Evolutionary conservation across 2,797 vertebrate genomes (phyloP).

Genomic region (Melopsittacus undulatus): DNA sequence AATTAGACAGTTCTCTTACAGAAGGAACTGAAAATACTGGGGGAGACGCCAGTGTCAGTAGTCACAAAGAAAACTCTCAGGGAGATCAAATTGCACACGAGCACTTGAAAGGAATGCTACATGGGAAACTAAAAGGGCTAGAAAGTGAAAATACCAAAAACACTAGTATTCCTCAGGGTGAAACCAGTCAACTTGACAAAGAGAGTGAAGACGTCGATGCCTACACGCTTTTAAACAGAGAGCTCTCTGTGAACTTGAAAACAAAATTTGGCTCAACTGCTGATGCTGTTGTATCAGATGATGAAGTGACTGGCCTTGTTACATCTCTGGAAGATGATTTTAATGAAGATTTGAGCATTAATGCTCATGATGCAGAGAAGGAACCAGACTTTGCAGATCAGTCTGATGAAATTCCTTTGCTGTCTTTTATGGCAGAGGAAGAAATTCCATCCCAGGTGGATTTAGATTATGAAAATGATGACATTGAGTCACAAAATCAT

Average conservation of each 20-base stretch:
- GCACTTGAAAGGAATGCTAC: conserved; percentile 65
- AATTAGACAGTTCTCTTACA: neutral
- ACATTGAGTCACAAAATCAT: neutral
- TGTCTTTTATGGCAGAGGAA: conserved; percentile 73
- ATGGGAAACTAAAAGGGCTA: conserved; percentile 71
- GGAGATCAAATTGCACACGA: conserved; percentile 60
- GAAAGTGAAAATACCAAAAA: conserved; percentile 80
- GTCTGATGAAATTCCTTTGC: conserved; percentile 69
- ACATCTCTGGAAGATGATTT: conserved; percentile 80
- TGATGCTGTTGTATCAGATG: conserved; percentile 85
- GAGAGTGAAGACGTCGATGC: conserved; percentile 67
- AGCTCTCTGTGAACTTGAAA: conserved; percentile 79
- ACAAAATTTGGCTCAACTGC: conserved; percentile 86
- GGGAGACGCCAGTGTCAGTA: neutral
- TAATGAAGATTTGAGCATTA: conserved; percentile 62
- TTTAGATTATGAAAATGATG: neutral
- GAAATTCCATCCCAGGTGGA: neutral
- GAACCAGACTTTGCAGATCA: conserved; percentile 57
- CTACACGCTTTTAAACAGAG: conserved; percentile 74
- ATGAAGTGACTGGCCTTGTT: conserved; percentile 83
- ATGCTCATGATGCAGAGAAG: conserved; percentile 48
- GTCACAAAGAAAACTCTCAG: conserved; percentile 44
- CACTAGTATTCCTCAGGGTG: conserved; percentile 55
- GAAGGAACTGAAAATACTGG: conserved; percentile 37
- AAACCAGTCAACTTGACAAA: conserved; percentile 52